Percentiles rank a stretch among this genome's conserved stretches.
phyloP scores from a whole-genome alignment of 2,888 invertebrate species.

The Torymus tubicola region DNA sequence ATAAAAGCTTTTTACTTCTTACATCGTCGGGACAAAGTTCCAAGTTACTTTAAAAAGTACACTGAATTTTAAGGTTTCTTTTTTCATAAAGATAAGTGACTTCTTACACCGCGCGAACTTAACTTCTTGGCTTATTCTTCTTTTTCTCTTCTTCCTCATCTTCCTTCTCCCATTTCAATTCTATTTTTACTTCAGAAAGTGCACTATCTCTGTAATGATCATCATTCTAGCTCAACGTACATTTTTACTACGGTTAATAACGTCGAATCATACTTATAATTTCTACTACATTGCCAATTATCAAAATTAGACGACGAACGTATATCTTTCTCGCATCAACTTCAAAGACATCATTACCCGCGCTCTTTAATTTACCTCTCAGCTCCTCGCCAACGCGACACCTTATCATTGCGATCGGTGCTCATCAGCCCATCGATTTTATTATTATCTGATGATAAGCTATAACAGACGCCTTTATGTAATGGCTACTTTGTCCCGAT shows the following conservation, averaged over 20 bases:
- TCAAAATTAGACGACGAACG: too few species aligned
- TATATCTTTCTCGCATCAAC: too few species aligned
- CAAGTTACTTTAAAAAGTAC: slow-evolving; percentile 23
- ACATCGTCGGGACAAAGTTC: slow-evolving; percentile 13
- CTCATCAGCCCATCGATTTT: not conserved
- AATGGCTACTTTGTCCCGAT: too few species aligned
- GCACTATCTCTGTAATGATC: too few species aligned
- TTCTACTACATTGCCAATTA: too few species aligned
- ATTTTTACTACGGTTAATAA: too few species aligned
- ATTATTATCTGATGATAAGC: not conserved
- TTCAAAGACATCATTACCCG: too few species aligned
- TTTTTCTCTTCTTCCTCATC: not conserved
- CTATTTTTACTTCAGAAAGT: too few species aligned
- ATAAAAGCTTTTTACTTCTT: slow-evolving; percentile 39
- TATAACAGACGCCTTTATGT: not conserved
- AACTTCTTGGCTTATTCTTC: not conserved
- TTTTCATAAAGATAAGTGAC: slow-evolving; percentile 41
- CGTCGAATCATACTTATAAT: too few species aligned
- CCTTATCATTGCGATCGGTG: slow-evolving; percentile 16
- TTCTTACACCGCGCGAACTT: slow-evolving; percentile 1
- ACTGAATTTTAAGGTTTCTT: slow-evolving; percentile 14
- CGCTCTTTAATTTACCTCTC: too few species aligned
- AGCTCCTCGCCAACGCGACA: not conserved
- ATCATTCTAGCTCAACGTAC: too few species aligned
- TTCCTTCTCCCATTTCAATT: too few species aligned